Base-by-base conservation (phyloP, 1,140 invertebrate species). In the Dendroctonus valens region DNA sequence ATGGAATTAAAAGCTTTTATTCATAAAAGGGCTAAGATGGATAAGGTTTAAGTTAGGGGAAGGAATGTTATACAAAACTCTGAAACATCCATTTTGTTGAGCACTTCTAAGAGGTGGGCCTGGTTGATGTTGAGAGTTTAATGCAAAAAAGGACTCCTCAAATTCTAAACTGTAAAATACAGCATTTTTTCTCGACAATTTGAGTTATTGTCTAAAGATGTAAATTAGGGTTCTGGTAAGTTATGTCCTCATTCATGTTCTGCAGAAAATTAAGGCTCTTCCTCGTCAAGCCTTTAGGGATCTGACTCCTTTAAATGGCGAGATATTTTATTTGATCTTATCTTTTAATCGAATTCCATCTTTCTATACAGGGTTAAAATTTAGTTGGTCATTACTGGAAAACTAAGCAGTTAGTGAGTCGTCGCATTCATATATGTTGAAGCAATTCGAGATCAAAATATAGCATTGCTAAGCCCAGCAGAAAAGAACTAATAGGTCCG, bases 1-100 rank as follows among this genome's bases (percentile, higher is more conserved):
- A 49, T 64, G 52, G 63, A 65, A 65, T 65, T 58, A 65, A 65
- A 65, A 65, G 63, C 63, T 65, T 65, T 65, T 65, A 59, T 59
- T 65, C 41, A 59, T 65, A 53, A 58, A 65, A 65, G 54, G 55
- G 55, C 50, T 59, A 42, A 65, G 52, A 58, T 65, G 63, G 63
- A 65, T 65, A 63, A 52, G 52, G n/a, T 37, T 51, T 38, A 53
- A 48, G 37, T 15, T 42, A 46, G 46, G 58, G 46, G 50, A 52
- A 46, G 60, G 53, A 62, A 62, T 62, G 60, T 53, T 50, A 62
- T 54, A 62, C 49, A 62, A 62, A 62, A 59, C 14, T 59, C 58
- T 59, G 12, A 12, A n/a, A 14, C 6, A 57, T 57, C 38, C 38
- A 44, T 38, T 57, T 57, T 57, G 40, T 14, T 26, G 14, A 57